Evolutionary conservation across 2,113 vertebrate species (phyloP), one percentile per base, ranked within the genome.

Genomic region (Ptyas mucosa): DNA sequence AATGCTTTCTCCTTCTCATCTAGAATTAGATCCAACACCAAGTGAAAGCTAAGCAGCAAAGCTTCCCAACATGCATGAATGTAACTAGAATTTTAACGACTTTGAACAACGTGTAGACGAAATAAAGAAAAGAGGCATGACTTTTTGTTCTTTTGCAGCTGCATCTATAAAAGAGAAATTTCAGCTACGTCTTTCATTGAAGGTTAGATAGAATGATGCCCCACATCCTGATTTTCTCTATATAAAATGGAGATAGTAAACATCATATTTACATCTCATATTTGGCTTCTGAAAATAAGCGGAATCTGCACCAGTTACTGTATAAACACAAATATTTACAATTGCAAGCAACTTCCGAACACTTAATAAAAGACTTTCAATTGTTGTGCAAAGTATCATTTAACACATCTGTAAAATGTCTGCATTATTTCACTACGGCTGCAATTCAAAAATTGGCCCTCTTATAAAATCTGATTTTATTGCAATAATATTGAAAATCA

Each of bases 1-100:
- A 88, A 53, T 0, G 23, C 29, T 0, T 0, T 10, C 43, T 91
- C 75, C 0, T 0, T 0, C 2, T 4, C 0, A 18, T 85, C 53
- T 39, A 58, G 29, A 69, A 20, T 39, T 21, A 0, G 61, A 85
- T 23, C 75, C 51, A 23, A 15, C 7, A 57, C n/a, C 43, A 90
- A 43, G 15, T 26, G 24, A 51, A 85, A 58, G n/a, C 55, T 90
- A 58, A 91, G 9, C 7, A 52, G 75, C 49, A 0, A 0, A 24
- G 88, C 39, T 53, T 11, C 4, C 90, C 0, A 29, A 0, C n/a
- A 51, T 11, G 0, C 0, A 11, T 89, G 20, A 69, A 69, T 21
- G 3, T 3, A 64, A 20, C 52, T 6, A 52, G 10, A 49, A 29
- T 52, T 75, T n/a, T 88, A 69, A 92, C 6, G 9, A 39, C 10